Evolutionary conservation across 2,797 vertebrate species (phyloP).

Genomic region (Rhinella marina): DNA sequence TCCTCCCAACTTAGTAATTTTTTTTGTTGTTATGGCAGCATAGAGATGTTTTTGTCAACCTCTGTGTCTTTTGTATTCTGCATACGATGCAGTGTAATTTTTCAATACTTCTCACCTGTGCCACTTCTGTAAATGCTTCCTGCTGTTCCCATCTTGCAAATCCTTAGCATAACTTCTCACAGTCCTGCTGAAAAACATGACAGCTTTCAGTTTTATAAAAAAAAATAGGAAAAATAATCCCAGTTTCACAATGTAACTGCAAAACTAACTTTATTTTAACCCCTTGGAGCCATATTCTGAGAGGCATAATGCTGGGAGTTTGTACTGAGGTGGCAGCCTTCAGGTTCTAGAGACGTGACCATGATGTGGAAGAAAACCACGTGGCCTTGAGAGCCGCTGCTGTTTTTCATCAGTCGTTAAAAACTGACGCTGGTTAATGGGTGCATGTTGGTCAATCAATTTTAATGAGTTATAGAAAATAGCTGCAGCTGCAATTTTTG

Average conservation of each 20-base stretch:
- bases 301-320: neutral
- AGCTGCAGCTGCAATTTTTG: no score
- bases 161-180: constrained; percentile 7
- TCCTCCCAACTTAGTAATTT: neutral
- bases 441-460: no score
- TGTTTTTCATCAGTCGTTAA: no score
- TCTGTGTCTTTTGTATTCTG: neutral
- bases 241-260: neutral
- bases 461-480: no score
- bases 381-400: no score
- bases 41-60: neutral
- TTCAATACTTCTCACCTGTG: neutral
- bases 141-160: neutral
- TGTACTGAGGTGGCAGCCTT: neutral
- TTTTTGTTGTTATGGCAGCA: neutral
- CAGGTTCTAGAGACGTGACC: no score
- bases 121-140: neutral
- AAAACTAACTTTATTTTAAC: neutral
- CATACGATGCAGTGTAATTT: neutral
- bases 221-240: neutral
- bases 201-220: neutral
- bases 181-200: neutral
- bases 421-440: no score
- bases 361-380: no score
- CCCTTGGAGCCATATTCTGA: neutral